Percentiles rank a stretch among this genome's conserved stretches.
Evolutionary conservation across 2,113 vertebrate species (phyloP).

Genomic region (Gymnogyps californianus): DNA sequence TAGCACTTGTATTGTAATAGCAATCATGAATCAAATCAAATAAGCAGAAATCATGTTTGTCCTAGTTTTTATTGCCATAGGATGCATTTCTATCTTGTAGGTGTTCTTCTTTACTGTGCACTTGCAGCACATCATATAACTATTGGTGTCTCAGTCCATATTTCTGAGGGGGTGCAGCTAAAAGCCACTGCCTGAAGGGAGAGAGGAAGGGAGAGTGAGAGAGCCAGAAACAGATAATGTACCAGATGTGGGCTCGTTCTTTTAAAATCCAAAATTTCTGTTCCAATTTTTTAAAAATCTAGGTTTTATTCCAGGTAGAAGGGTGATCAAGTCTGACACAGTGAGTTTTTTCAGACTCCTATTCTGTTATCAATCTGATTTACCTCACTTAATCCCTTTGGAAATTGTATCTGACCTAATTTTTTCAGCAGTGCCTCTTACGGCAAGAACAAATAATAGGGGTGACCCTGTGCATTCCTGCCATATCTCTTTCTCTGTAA

Average conservation of each 20-base stretch:
- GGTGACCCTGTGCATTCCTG: slow-evolving; percentile 48
- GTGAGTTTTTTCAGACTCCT: background rate
- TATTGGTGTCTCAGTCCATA: background rate
- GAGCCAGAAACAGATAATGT: background rate
- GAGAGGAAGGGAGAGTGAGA: background rate
- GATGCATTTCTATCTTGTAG: background rate
- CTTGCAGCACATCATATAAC: background rate
- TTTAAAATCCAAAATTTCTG: background rate
- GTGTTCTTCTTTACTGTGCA: background rate
- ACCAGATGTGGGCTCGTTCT: background rate
- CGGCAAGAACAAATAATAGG: background rate
- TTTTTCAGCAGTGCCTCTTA: slow-evolving; percentile 38
- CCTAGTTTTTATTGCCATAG: background rate
- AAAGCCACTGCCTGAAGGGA: background rate
- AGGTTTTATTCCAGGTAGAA: background rate
- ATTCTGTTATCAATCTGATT: slow-evolving; percentile 48
- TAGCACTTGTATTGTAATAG: background rate
- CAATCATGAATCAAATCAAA: background rate
- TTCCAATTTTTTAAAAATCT: background rate
- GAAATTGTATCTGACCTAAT: slow-evolving; percentile 50
- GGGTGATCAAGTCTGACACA: background rate
- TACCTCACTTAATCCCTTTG: slow-evolving; percentile 49
- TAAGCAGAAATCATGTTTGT: background rate
- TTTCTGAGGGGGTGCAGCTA: background rate
- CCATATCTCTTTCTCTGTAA: background rate